Evolutionary conservation across 2,888 invertebrate genomes (phyloP), one percentile per base, ranked within the genome.

Genomic region (Mimumesa dahlbomi): DNA sequence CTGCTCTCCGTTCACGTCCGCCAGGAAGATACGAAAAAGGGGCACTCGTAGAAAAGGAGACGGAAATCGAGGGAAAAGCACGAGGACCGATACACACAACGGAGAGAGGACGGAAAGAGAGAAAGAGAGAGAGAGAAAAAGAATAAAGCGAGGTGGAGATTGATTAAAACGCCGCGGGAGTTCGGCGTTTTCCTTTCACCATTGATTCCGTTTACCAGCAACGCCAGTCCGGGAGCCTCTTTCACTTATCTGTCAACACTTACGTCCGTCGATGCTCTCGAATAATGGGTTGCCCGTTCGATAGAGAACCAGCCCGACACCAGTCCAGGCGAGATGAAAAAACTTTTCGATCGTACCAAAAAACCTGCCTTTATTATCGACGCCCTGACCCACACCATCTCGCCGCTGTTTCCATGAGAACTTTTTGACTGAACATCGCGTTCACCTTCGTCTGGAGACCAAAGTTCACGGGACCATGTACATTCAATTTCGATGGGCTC

Each of bases 181-280:
- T 75, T 77, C 69, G 72, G 73, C 77, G 67, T 75, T 81, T 81
- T 77, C 82, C 69, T 82, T 83, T 83, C 76, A 68, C 62, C 73
- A 59, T 76, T 76, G 76, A 76, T 76, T 79, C 69, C 73, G 67
- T 77, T 75, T 75, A 68, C 65, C 69, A 31, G 52, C 65, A 57
- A 68, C 61, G 49, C 58, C 48, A 56, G 43, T 49, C 42, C 46
- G 14, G 49, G 65, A 58, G 61, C 56, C 70, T 71, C 76, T 73
- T 78, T 69, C 82, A 58, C 76, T 76, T 73, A 80, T 77, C 81
- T 73, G 81, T 82, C 81, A 73, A 78, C 81, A 81, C 75, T 75
- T 79, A 71, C 76, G 71, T 68, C 68, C 73, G 67, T 67, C 73
- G 70, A 70, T 70, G 72, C 69, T 70, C 54, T 56, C 62, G 76